These are phyloP conservation scores for Orientallactaga bullata DNA, from an alignment of 2,113 vertebrate genomes.

Conservation along the genomic window DNA sequence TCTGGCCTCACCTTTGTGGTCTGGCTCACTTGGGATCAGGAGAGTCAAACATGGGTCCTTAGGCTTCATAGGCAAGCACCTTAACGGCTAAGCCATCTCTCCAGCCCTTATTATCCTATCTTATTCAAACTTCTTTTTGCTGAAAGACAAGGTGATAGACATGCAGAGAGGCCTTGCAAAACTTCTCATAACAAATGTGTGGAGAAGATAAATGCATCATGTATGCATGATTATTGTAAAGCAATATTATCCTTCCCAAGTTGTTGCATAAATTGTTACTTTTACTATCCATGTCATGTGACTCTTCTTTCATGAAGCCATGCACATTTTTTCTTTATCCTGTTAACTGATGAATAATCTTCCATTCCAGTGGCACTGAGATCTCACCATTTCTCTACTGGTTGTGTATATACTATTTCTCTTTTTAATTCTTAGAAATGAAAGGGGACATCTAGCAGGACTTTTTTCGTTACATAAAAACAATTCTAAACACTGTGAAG, in stretches of 20 bases:
- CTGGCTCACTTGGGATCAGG: too few relatives aligned
- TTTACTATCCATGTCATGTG: background rate
- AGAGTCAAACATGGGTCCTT: background rate
- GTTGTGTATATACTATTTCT: background rate
- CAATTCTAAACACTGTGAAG: background rate
- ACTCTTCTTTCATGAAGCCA: background rate
- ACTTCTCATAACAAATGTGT: background rate
- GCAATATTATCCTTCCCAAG: background rate
- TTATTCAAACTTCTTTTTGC: conserved; percentile 5
- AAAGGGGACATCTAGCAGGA: background rate
- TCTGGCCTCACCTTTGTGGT: too few relatives aligned
- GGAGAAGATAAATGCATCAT: background rate
- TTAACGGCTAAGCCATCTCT: too few relatives aligned
- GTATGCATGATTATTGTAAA: background rate
- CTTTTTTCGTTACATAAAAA: background rate
- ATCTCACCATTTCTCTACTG: background rate
- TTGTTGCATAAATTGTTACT: background rate
- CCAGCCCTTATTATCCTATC: background rate
- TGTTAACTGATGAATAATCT: background rate
- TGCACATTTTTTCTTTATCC: background rate
- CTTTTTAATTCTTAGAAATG: background rate
- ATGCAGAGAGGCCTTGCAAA: background rate
- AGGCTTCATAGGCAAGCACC: too few relatives aligned
- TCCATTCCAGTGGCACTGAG: background rate
- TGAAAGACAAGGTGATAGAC: background rate